Evolutionary conservation across 2,113 vertebrate genomes (phyloP).

Genomic region (Oostethus manadensis): DNA sequence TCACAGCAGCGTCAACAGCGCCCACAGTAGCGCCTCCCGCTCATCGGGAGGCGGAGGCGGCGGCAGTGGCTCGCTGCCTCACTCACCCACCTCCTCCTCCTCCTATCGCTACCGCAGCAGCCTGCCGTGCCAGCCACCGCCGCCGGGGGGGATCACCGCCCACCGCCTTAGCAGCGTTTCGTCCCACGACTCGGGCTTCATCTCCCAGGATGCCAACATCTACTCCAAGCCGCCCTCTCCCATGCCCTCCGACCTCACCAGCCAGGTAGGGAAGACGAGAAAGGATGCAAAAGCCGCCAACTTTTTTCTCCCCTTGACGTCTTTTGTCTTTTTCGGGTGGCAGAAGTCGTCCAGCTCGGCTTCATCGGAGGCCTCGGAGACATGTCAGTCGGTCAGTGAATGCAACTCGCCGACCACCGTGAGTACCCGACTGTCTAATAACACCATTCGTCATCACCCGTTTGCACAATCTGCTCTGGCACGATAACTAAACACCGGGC

Average conservation of each 20-base stretch:
- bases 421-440: constrained; percentile 56
- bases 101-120: constrained; percentile 94
- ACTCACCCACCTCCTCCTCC: constrained; percentile 76
- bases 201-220: constrained; percentile 90
- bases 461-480: too few relatives aligned
- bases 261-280: constrained; percentile 77
- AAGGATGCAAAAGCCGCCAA: too few relatives aligned
- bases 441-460: too few relatives aligned
- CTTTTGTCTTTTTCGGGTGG: neutral
- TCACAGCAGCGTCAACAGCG: constrained; percentile 84
- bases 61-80: constrained; percentile 72
- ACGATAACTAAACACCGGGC: too few relatives aligned
- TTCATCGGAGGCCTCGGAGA: constrained; percentile 94
- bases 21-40: constrained; percentile 84
- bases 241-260: constrained; percentile 96
- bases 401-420: constrained; percentile 97
- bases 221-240: constrained; percentile 97
- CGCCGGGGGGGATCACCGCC: constrained; percentile 66
- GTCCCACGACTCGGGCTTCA: constrained; percentile 94
- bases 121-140: constrained; percentile 82
- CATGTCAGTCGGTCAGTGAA: constrained; percentile 97
- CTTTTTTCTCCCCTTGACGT: too few relatives aligned
- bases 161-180: constrained; percentile 96
- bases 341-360: constrained; percentile 98
- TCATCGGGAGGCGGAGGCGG: constrained; percentile 69